These are phyloP conservation scores for Tiliacea aurago DNA, from an alignment of 2,888 invertebrate species.

Conservation along the genomic window DNA sequence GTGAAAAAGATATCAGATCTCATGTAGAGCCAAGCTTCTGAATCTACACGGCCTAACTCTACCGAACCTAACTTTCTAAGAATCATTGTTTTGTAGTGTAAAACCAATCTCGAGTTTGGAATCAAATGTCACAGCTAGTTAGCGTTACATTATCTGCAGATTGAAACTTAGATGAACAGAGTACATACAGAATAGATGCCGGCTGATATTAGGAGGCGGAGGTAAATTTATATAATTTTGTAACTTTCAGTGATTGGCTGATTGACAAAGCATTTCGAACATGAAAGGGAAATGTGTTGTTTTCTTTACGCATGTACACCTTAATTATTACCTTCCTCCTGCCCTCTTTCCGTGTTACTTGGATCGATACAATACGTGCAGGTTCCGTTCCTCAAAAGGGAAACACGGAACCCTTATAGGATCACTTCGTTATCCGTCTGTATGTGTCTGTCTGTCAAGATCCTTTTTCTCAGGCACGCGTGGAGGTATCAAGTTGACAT, in stretches of 20 bases:
- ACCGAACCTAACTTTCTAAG: too few relatives aligned
- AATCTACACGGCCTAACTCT: too few relatives aligned
- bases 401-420: too few relatives aligned
- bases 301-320: background rate
- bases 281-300: background rate
- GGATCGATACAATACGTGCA: background rate
- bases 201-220: background rate
- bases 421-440: too few relatives aligned
- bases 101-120: slow-evolving; percentile 11
- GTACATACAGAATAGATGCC: too few relatives aligned
- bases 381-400: too few relatives aligned
- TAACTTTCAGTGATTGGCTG: background rate
- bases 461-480: too few relatives aligned
- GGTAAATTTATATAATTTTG: too few relatives aligned
- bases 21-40: too few relatives aligned
- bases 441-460: too few relatives aligned
- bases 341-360: background rate
- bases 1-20: too few relatives aligned
- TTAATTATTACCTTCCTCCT: background rate
- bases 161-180: background rate
- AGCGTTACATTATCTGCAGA: background rate
- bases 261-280: background rate
- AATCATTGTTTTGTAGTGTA: slow-evolving; percentile 2
- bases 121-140: slow-evolving; percentile 1
- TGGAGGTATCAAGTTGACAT: too few relatives aligned